phyloP scores from a whole-genome alignment of 2,797 vertebrate species.

The Dicrostonyx torquatus region DNA sequence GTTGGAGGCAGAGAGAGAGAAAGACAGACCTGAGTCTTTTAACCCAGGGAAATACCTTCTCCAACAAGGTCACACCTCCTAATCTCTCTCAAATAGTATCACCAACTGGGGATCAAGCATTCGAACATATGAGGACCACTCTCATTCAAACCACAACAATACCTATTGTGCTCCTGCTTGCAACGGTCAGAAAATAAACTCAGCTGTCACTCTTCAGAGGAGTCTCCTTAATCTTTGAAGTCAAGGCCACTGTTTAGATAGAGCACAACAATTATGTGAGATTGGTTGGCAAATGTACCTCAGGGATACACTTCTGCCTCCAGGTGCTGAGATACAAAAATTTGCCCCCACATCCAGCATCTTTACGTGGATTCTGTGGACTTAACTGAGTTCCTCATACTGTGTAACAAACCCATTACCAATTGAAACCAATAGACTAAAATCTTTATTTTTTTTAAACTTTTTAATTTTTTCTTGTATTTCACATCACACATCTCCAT shows the following conservation, averaged over 20 bases:
- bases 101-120: background rate
- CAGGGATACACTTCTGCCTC: background rate
- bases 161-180: background rate
- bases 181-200: background rate
- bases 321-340: background rate
- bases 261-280: background rate
- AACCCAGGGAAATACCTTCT: background rate
- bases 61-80: no score
- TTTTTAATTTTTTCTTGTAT: background rate
- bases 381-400: background rate
- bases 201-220: background rate
- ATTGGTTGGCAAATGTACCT: background rate
- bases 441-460: background rate
- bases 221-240: background rate
- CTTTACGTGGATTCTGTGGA: background rate
- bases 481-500: background rate
- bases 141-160: no score
- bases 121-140: background rate
- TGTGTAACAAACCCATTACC: background rate
- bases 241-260: background rate
- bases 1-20: background rate
- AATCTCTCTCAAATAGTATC: background rate
- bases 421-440: background rate
- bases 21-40: background rate
- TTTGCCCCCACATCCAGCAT: no score